phyloP scores from a whole-genome alignment of 2,888 invertebrate species.

The Xanthia togata region DNA sequence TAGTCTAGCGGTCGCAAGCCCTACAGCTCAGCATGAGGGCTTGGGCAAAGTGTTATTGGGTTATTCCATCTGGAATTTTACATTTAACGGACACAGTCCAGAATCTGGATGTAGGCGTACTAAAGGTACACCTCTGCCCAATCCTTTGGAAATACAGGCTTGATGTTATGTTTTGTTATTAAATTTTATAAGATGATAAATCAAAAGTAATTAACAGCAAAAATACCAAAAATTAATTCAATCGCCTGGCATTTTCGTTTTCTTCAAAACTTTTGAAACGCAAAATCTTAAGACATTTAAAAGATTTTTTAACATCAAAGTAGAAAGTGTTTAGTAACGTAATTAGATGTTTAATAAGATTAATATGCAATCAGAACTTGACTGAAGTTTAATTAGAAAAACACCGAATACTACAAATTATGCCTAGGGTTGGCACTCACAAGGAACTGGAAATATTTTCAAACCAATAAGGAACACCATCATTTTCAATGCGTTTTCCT shows the following conservation, averaged over 20 bases:
- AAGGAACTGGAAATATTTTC: neutral
- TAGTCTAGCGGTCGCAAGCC: no score
- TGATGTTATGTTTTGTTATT: neutral
- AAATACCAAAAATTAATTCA: neutral
- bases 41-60: no score
- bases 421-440: constrained; percentile 29
- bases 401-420: constrained; percentile 30
- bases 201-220: neutral
- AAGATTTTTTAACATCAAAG: constrained; percentile 19
- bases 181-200: neutral
- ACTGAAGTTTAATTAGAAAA: constrained; percentile 52
- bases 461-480: no score
- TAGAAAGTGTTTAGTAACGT: constrained; percentile 19
- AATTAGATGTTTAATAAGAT: constrained; percentile 47
- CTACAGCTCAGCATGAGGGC: no score
- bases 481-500: no score
- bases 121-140: neutral
- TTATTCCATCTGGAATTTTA: no score
- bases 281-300: neutral
- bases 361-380: constrained; percentile 49
- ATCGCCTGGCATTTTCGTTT: neutral
- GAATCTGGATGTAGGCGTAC: neutral
- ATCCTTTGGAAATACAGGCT: no score
- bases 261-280: neutral
- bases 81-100: no score